These are phyloP conservation scores for Rhodinocichla rosea DNA, from an alignment of 2,113 vertebrate species.

Conservation along the genomic window DNA sequence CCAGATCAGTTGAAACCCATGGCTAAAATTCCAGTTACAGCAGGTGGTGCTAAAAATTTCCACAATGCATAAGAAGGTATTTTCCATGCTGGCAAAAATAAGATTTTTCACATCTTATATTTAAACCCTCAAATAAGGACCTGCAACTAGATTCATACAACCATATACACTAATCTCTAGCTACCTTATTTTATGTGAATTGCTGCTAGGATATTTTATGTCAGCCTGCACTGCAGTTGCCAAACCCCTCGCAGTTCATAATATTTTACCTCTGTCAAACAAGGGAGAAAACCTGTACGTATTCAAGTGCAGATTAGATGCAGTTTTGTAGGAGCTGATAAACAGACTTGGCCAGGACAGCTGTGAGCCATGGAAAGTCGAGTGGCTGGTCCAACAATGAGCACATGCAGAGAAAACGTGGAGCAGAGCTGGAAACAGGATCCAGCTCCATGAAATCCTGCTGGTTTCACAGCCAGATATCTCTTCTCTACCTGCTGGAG, in stretches of 20 bases:
- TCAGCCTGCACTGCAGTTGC: background rate
- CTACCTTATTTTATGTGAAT: background rate
- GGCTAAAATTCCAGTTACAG: background rate
- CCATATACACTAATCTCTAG: background rate
- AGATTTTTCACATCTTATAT: constrained; percentile 1
- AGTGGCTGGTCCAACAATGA: background rate
- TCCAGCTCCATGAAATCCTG: background rate
- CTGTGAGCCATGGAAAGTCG: background rate
- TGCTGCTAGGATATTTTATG: background rate
- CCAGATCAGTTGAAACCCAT: background rate
- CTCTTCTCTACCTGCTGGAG: background rate
- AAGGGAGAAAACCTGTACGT: background rate
- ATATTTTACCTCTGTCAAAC: constrained; percentile 26
- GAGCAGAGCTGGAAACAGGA: background rate
- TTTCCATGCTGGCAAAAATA: constrained; percentile 23
- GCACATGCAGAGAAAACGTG: background rate
- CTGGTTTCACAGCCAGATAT: background rate
- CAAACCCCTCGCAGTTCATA: background rate
- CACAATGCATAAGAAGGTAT: background rate
- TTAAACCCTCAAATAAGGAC: background rate
- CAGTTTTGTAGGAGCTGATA: background rate
- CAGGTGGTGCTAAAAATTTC: background rate
- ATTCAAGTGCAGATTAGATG: background rate
- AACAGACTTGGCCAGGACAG: background rate
- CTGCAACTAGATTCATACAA: background rate